phyloP scores from a whole-genome alignment of 2,797 vertebrate species.

The Alcedo quadribrachys region DNA sequence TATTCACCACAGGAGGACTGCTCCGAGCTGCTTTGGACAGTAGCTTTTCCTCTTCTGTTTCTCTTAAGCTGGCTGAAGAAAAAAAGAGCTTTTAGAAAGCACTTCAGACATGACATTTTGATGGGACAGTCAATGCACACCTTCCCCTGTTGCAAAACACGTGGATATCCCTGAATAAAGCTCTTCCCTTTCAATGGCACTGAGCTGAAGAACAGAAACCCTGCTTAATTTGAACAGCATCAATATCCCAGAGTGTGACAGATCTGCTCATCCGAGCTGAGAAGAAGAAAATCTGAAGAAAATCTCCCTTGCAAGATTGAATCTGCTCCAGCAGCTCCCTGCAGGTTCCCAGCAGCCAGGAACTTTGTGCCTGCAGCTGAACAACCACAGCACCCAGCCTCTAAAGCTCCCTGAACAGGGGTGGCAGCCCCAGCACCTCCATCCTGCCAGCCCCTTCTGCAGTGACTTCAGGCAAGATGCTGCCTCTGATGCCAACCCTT shows the following conservation, averaged over 20 bases:
- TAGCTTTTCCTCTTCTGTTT: neutral
- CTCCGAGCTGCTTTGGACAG: neutral
- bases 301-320: neutral
- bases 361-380: rapidly evolving
- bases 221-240: neutral
- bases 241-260: neutral
- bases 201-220: neutral
- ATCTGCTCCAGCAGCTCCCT: neutral
- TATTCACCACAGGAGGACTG: neutral
- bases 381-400: rapidly evolving
- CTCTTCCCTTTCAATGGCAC: neutral
- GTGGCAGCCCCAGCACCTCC: neutral
- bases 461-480: rapidly evolving
- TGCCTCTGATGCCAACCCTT: rapidly evolving
- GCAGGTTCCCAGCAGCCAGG: neutral
- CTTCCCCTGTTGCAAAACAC: neutral
- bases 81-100: neutral
- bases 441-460: neutral
- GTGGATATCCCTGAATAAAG: neutral
- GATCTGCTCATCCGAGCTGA: neutral
- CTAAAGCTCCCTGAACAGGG: neutral
- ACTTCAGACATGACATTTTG: neutral
- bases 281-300: neutral
- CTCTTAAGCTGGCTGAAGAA: neutral
- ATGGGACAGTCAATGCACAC: neutral